Evolutionary conservation across 2,888 invertebrate species (phyloP), one percentile per base, ranked within the genome.

Genomic region (Sinotaia quadrata): DNA sequence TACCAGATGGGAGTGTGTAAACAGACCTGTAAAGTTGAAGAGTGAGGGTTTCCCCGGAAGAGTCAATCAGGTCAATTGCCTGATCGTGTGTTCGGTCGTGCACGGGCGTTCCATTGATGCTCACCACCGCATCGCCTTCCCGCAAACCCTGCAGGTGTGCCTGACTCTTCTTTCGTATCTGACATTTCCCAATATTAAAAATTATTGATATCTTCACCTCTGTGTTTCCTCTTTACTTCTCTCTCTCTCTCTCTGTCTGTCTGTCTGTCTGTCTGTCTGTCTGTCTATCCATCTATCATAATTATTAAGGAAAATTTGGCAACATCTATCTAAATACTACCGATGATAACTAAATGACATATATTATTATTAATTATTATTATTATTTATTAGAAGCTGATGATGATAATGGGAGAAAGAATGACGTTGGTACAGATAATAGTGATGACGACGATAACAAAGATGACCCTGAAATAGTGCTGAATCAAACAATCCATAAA

Each of bases 161-260:
- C 61, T 83, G 82, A 70, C 87, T 86, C 70, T 82, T 81, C 77
- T 83, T 85, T 29, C 88, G 81, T 51, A 88, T 78, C 88, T 88
- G 73, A 12, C 1, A 18, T 21, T 8, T 0, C 7, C 7, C 47
- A 49, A 49, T 49, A 10, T 31, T 12, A 58, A 4, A 58, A 12
- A 15, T 8, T 18, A 27, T 51, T 51, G n/a, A 51, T 51, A 51
- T 51, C 18, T 36, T 21, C 34, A 51, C 34, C 52, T 51, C 62
- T 51, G 21, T 51, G 52, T 62, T 37, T 34, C 52, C 33, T 51
- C 34, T 62, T 36, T 56, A 21, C 27, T 36, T 65, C 24, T 41
- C 41, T 65, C 41, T 56, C 4, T 37, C 54, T 56, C 29, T 41
- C 65, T 65, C 37, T 65, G 18, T 54, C 54, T 54, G 24, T 36